Base-by-base conservation (phyloP, 2,113 vertebrate genomes). In the Damaliscus lunatus region DNA sequence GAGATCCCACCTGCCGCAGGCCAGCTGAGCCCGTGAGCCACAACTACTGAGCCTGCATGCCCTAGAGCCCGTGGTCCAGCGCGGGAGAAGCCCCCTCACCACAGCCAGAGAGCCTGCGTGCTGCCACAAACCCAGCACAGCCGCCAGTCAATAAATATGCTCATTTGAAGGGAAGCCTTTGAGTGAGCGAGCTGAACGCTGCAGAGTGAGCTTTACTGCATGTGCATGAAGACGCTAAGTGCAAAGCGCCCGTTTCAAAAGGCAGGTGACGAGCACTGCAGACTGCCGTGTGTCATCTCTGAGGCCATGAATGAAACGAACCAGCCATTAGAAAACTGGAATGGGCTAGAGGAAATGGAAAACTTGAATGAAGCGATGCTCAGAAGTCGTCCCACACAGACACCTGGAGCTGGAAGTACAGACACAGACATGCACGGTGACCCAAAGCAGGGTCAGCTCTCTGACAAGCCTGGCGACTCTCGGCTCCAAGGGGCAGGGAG, bases 91-190 rank as follows among this genome's bases (percentile, higher is more conserved):
- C 21, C 36, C 4, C 67, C 36, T 1, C 23, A 7, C 23, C 71
- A 27, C 71, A 43, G 1, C 36, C 13, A 21, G 36, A 77, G 23
- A 14, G 71, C 36, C 71, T 7, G 71, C 3, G 3, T 2, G 21
- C 23, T 0, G 23, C 71, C 6, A 3, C 36, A 15, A 43, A 27
- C 36, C 11, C 23, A 3, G 71, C 71, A 40, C 23, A 4, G 71
- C 71, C 3, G 0, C 23, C 36, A 14, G 12, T 7, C 19, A 25
- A 1, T 1, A 43, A 6, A 6, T 3, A 2, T 3, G n/a, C 67
- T 40, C 71, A 14, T 14, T 25, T 7, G 2, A 27, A 14, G 23
- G 1, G 1, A 16, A 11, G 16, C 16, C 43, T 33, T 50, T 50
- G 3, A 50, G 13, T 3, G 48, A 50, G 48, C 12, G 48, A 13